Percentiles rank a stretch among this genome's conserved stretches.
Evolutionary conservation across 1,140 invertebrate species (phyloP).

Genomic region (Trinorchestia longiramus): DNA sequence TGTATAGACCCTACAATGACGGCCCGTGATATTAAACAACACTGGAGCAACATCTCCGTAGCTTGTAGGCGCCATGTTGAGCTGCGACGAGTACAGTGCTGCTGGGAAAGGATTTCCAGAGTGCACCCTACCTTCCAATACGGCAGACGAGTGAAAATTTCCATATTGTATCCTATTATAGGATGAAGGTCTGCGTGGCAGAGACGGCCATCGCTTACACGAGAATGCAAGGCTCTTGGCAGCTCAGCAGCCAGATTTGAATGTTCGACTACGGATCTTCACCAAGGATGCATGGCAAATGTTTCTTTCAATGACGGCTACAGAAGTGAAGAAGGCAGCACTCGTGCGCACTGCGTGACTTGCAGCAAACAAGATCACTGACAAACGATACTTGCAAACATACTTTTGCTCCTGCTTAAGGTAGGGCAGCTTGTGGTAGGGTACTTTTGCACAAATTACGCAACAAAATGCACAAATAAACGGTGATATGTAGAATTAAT

Average conservation of each 20-base stretch:
- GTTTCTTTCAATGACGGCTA: not conserved
- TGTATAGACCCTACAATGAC: too few species aligned
- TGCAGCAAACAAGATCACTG: too few species aligned
- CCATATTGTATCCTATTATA: constrained; percentile 47
- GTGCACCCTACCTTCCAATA: not conserved
- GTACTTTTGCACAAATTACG: too few species aligned
- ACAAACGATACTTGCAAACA: too few species aligned
- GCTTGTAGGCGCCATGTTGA: not conserved
- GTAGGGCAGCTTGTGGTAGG: too few species aligned
- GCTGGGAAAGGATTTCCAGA: not conserved
- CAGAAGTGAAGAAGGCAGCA: too few species aligned
- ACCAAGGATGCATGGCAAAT: not conserved
- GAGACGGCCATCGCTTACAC: not conserved
- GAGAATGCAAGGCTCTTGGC: not conserved
- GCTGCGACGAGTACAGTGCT: too few species aligned
- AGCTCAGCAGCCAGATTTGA: not conserved
- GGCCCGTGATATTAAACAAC: too few species aligned
- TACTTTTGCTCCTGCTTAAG: too few species aligned
- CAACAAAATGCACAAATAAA: too few species aligned
- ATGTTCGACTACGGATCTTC: not conserved
- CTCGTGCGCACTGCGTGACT: too few species aligned
- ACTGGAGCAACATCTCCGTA: not conserved
- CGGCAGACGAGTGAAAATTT: not conserved
- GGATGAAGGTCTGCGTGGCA: constrained; percentile 7
- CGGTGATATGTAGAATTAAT: too few species aligned